Base-by-base conservation (phyloP, 2,113 vertebrate species). In the Corvus cornix region DNA sequence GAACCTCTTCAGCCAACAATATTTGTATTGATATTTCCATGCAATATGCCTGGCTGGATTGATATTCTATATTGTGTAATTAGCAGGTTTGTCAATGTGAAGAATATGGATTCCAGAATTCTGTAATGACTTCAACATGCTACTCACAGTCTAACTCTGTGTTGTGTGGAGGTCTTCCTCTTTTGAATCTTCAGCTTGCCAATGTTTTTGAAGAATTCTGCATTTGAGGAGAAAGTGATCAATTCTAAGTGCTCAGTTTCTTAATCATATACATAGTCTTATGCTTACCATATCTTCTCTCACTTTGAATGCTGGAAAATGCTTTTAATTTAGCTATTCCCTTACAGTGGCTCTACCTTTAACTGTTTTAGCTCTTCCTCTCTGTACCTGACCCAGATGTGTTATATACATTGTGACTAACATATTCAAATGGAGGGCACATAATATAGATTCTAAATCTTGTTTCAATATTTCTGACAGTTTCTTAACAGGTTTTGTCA, bases 171-270 rank as follows among this genome's bases (percentile, higher is more conserved):
- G 1, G 8, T 10, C 2, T 76, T 84, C 13, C 8, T 55, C 6
- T 41, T 68, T 56, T 46, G 35, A 56, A 64, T 31, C 26, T 74
- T 8, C 8, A 69, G 30, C 15, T 16, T 78, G 14, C 1, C 7
- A 31, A 16, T 11, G 22, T 39, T 17, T 60, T 90, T 26, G 7
- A 55, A 77, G 23, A 43, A 56, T 43, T 16, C 26, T 48, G 3
- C 28, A 56, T 78, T 60, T 74, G 26, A 74, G 20, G 9, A 80
- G 37, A 73, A 53, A 68, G 10, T 10, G 7, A 78, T 51, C 1
- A 5, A 31, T 16, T 2, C 0, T 35, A 26, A 53, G 16, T 51
- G 14, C 15, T 85, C 2, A 3, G 1, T 48, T 74, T 64, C 35
- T 41, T 78, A 33, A 43, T 28, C 26, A 26, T 6, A 14, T 24